phyloP scores from a whole-genome alignment of 1,140 invertebrate species.

The Chrysopa pallens region DNA sequence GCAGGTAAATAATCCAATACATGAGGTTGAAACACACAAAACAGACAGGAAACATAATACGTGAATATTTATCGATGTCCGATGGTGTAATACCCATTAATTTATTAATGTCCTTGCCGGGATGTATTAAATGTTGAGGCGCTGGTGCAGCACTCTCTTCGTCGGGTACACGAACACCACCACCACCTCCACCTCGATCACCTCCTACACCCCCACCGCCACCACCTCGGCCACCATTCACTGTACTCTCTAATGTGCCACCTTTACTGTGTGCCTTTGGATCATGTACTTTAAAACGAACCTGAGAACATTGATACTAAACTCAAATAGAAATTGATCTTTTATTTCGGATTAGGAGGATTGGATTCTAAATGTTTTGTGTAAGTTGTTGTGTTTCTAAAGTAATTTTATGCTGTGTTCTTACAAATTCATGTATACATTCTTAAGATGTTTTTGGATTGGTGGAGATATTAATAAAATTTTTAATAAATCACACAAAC shows the following conservation, averaged over 20 bases:
- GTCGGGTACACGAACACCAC: conserved; percentile 27
- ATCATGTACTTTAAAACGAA: conserved; percentile 85
- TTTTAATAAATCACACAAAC: too few relatives aligned
- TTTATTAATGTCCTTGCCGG: conserved; percentile 60
- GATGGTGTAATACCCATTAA: conserved; percentile 79
- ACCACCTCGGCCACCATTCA: conserved; percentile 52
- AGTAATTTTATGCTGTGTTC: too few relatives aligned
- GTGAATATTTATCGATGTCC: conserved; percentile 92
- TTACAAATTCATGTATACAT: too few relatives aligned
- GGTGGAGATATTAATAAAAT: too few relatives aligned
- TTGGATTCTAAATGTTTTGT: too few relatives aligned
- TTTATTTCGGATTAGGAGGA: too few relatives aligned
- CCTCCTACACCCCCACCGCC: conserved; percentile 13
- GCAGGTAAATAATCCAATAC: conserved; percentile 95
- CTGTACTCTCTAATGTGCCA: conserved; percentile 73
- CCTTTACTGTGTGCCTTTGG: conserved; percentile 82
- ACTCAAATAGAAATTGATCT: too few relatives aligned
- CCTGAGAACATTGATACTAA: conserved; percentile 25
- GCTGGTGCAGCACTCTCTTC: conserved; percentile 47
- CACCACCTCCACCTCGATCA: conserved; percentile 14
- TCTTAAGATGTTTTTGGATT: too few relatives aligned
- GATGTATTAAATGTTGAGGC: conserved; percentile 51
- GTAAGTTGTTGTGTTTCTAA: too few relatives aligned
- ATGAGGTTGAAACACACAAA: conserved; percentile 95
- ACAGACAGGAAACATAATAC: conserved; percentile 90